Evolutionary conservation across 2,888 invertebrate species (phyloP).

Genomic region (Hyppa rectilinea): DNA sequence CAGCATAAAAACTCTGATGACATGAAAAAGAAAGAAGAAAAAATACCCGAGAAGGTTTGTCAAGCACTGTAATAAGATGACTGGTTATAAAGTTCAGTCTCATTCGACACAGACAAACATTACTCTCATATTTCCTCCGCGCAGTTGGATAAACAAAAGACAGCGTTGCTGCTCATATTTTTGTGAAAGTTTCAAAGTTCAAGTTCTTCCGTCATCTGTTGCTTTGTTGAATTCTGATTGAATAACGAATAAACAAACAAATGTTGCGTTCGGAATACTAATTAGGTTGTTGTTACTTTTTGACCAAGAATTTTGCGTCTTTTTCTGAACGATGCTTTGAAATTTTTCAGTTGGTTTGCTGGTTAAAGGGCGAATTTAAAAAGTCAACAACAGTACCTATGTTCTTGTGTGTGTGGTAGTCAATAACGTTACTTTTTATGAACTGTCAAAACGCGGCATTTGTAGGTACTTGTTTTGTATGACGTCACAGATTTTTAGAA

Average conservation of each 20-base stretch:
- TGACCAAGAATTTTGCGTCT: constrained; percentile 8
- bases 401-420: no score
- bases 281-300: constrained; percentile 42
- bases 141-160: constrained; percentile 31
- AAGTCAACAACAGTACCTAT: background rate
- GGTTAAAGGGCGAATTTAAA: background rate
- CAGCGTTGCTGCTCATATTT: constrained; percentile 31
- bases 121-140: constrained; percentile 2
- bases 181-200: constrained; percentile 44
- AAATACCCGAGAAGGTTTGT: constrained; percentile 7
- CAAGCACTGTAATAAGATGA: background rate
- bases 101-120: constrained; percentile 16
- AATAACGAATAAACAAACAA: constrained; percentile 54
- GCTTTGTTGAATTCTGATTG: constrained; percentile 49
- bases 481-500: no score
- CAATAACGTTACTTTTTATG: no score
- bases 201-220: constrained; percentile 49
- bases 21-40: no score
- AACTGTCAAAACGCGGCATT: no score
- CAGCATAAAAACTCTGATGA: no score
- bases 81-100: constrained; percentile 9
- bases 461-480: no score
- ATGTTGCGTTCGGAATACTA: constrained; percentile 42
- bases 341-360: constrained; percentile 25
- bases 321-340: constrained; percentile 21